Evolutionary conservation across 2,113 vertebrate species (phyloP).

Genomic region (Meles meles): DNA sequence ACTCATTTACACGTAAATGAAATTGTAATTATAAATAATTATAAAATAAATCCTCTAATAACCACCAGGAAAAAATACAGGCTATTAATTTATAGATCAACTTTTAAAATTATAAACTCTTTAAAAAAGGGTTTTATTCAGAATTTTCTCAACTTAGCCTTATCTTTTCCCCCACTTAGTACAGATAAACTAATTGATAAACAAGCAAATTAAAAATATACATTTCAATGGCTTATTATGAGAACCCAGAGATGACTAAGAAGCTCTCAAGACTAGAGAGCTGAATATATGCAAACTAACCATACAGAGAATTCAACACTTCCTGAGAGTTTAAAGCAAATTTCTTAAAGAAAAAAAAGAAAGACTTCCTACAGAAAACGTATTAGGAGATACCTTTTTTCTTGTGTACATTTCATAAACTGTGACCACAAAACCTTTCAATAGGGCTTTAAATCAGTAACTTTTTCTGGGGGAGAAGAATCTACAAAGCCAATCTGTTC

Average conservation of each 20-base stretch:
- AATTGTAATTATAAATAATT: constrained; percentile 46
- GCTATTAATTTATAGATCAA: background rate
- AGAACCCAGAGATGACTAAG: constrained; percentile 5
- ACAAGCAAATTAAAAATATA: background rate
- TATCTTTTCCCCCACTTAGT: background rate
- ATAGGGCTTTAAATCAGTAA: background rate
- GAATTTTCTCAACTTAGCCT: constrained; percentile 30
- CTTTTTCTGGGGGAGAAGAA: background rate
- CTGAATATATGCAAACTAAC: background rate
- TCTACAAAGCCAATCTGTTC: background rate
- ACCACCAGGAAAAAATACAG: background rate
- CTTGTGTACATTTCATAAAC: constrained; percentile 14
- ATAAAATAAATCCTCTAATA: constrained; percentile 21
- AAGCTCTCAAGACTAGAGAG: background rate
- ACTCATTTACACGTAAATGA: constrained; percentile 36
- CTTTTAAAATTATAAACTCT: constrained; percentile 44
- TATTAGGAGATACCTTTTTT: background rate
- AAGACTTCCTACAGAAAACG: constrained; percentile 14
- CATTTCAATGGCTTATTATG: background rate
- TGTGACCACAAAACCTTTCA: constrained; percentile 8
- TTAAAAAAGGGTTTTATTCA: constrained; percentile 14
- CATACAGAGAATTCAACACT: background rate
- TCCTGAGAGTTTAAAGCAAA: background rate
- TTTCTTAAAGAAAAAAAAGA: background rate
- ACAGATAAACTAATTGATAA: constrained; percentile 2